Base-by-base conservation (phyloP, 64 coral and sea anemone species). In the Dendrophyllia cribrosa region DNA sequence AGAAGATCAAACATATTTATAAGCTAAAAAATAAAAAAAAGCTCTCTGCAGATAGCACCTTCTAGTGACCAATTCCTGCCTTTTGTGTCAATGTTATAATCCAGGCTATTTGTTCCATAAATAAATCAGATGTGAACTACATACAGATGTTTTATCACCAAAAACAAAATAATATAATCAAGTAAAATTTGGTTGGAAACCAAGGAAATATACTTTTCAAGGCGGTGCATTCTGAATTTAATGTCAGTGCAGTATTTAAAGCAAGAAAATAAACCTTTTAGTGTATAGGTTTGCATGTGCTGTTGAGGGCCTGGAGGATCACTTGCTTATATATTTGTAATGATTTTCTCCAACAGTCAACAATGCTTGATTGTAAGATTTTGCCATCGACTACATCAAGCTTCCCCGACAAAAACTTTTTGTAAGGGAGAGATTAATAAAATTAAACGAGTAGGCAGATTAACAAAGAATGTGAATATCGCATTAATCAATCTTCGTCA, bases 231-330 rank as follows among this genome's bases (percentile, higher is more conserved):
- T 70, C 25, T 70, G 67, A 25, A 70, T 34, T 34, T 34, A 34
- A 70, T 11, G 9, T 70, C 76, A 78, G 58, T 24, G 34, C 34
- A 34, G 34, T 77, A 77, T n/a, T 77, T 53, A 52, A 77, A 53
- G 9, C 11, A 58, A 55, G 10, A 58, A 78, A 78, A 58, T 78
- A 17, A 10, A 58, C 8, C 21, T 25, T 34, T 24, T 34, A n/a
- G 1, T 9, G 53, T 2, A 43, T 70, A 13, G 24, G 21, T 24
- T 26, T 43, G 24, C 67, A 70, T 70, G 12, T 26, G 67, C 52
- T 5, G 0, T 13, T 22, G 12, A 78, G 51, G n/a, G 52, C 4
- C 43, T 61, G 13, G 26, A 80, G 11, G 23, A 80, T 44, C 8
- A 59, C 11, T 47, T 74, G 12, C 43, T 47, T 43, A 55, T 24